Percentiles rank a stretch among this genome's conserved stretches.
Evolutionary conservation across 2,888 invertebrate species (phyloP).

Genomic region (Volucella bombylans): DNA sequence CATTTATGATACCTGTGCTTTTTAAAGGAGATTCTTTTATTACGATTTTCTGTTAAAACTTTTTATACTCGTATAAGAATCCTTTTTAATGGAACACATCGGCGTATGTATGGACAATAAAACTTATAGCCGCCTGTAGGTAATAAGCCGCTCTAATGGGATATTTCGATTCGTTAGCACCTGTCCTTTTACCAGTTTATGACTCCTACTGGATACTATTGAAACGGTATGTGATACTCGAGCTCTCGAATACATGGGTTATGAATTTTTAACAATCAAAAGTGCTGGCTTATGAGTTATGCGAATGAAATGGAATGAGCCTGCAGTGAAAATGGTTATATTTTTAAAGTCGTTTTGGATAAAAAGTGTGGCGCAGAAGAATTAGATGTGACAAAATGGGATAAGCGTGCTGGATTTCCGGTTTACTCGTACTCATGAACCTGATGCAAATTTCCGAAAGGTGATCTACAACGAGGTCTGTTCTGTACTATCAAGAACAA

Average conservation of each 20-base stretch:
- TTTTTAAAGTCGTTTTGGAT: too few relatives aligned
- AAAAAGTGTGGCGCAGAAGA: too few relatives aligned
- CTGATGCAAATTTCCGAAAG: too few relatives aligned
- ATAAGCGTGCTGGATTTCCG: too few relatives aligned
- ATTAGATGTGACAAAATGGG: too few relatives aligned
- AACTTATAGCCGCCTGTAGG: constrained; percentile 43
- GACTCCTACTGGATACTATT: constrained; percentile 31
- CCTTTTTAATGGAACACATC: constrained; percentile 68
- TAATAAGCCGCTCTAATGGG: constrained; percentile 63
- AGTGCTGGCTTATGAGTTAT: too few relatives aligned
- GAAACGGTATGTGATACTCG: constrained; percentile 33
- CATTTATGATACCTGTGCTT: constrained; percentile 59
- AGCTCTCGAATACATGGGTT: not conserved
- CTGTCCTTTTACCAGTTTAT: constrained; percentile 42
- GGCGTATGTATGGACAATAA: constrained; percentile 50
- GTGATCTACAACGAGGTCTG: too few relatives aligned
- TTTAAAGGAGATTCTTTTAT: constrained; percentile 46
- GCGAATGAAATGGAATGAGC: too few relatives aligned
- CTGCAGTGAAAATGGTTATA: too few relatives aligned
- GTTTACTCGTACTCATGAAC: too few relatives aligned
- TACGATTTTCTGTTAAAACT: constrained; percentile 2
- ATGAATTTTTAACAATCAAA: not conserved
- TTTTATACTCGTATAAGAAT: constrained; percentile 51
- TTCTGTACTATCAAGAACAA: too few relatives aligned
- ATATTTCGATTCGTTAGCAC: constrained; percentile 70